These are phyloP conservation scores for Pheucticus melanocephalus DNA, from an alignment of 2,113 vertebrate genomes.

Conservation along the genomic window DNA sequence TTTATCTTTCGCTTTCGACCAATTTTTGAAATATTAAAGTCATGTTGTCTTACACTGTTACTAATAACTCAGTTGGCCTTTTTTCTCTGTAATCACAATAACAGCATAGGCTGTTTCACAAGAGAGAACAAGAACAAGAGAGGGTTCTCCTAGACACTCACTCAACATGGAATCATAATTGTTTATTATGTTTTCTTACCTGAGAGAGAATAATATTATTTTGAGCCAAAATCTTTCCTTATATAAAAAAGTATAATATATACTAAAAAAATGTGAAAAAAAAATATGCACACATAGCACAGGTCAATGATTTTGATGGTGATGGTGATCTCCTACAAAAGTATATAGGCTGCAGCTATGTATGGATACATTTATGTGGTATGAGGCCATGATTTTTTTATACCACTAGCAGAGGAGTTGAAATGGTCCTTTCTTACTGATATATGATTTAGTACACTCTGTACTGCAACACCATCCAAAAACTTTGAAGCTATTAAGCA, in stretches of 20 bases:
- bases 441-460: neutral
- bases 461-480: neutral
- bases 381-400: neutral
- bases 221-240: neutral
- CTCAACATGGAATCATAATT: neutral
- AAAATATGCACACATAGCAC: neutral
- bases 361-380: neutral
- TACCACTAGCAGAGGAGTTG: neutral
- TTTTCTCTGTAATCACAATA: neutral
- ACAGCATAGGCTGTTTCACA: neutral
- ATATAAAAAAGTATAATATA: too few relatives aligned
- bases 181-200: neutral
- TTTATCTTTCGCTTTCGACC: neutral
- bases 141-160: neutral
- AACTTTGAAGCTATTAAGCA: neutral
- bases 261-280: neutral
- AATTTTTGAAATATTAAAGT: neutral
- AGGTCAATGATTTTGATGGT: fast-evolving
- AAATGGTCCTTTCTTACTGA: neutral
- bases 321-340: neutral
- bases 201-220: neutral
- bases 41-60: neutral
- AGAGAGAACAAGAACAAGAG: neutral
- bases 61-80: neutral
- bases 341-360: neutral